Percentiles rank a stretch among this genome's conserved stretches.
These are phyloP conservation scores for Sipha flava DNA, from an alignment of 1,140 invertebrate genomes.

Conservation along the genomic window DNA sequence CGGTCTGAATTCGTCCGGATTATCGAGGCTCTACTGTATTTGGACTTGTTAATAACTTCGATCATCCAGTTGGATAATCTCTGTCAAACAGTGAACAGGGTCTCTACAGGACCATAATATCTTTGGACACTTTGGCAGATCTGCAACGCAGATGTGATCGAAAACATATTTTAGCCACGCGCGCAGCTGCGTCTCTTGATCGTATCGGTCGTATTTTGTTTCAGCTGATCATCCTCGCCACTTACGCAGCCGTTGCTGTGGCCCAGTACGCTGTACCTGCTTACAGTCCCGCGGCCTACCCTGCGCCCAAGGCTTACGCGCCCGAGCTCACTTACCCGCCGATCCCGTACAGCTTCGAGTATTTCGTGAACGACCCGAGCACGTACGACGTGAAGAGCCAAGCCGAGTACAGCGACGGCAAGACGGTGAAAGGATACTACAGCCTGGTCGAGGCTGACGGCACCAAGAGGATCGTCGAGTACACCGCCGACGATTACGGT, in stretches of 20 bases:
- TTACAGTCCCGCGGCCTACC: conserved; percentile 34
- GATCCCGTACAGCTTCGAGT: conserved; percentile 37
- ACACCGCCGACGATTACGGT: conserved; percentile 45
- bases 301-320: conserved; percentile 36
- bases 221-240: conserved; percentile 5
- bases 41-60: too few relatives aligned
- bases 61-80: too few relatives aligned
- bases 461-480: conserved; percentile 45
- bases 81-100: too few relatives aligned
- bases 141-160: too few relatives aligned
- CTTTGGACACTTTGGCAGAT: too few relatives aligned
- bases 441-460: conserved; percentile 47
- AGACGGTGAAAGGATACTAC: conserved; percentile 34
- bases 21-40: too few relatives aligned
- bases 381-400: conserved; percentile 39
- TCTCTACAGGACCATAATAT: too few relatives aligned
- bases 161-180: too few relatives aligned
- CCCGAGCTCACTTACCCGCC: conserved; percentile 29
- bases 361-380: conserved; percentile 39
- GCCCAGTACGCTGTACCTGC: conserved; percentile 35
- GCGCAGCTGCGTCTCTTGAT: too few relatives aligned
- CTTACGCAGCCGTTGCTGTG: neutral
- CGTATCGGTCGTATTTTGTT: too few relatives aligned
- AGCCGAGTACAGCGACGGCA: conserved; percentile 40
- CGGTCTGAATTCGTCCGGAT: too few relatives aligned